Percentiles rank a stretch among this genome's conserved stretches.
These are phyloP conservation scores for Brachyrhaphis roseni DNA, from an alignment of 2,797 vertebrate genomes.

Conservation along the genomic window DNA sequence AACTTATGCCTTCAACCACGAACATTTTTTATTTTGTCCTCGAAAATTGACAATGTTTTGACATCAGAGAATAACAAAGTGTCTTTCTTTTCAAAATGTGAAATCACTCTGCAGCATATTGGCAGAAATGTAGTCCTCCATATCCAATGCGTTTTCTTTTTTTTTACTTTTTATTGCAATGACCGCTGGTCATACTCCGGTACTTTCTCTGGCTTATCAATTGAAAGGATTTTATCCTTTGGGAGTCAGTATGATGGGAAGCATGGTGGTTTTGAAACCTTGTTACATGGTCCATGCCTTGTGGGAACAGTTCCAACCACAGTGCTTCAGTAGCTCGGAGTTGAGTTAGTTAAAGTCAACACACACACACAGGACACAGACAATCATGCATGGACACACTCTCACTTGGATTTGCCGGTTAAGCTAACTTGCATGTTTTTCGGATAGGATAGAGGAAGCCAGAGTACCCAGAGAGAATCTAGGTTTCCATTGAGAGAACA, in stretches of 20 bases:
- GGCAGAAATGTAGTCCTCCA: not conserved
- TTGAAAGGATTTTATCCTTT: not conserved
- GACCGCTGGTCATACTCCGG: not conserved
- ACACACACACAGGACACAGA: not conserved
- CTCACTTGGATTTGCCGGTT: not conserved
- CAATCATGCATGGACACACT: not conserved
- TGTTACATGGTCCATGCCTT: not conserved
- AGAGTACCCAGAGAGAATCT: not conserved
- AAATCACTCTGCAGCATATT: not conserved
- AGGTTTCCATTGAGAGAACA: not conserved
- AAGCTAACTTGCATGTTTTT: not conserved
- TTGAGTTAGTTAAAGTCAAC: conserved; percentile 22
- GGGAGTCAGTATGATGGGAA: not conserved
- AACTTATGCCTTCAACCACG: not conserved
- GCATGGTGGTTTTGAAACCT: not conserved
- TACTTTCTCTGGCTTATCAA: not conserved
- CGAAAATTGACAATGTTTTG: not conserved
- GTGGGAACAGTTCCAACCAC: not conserved
- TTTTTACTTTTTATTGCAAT: not conserved
- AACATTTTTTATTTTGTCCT: not conserved
- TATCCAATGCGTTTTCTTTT: not conserved
- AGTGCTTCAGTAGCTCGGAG: not conserved
- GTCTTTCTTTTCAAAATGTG: not conserved
- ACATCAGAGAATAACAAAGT: not conserved
- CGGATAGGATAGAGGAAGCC: not conserved